Base-by-base conservation (phyloP, 2,797 vertebrate genomes). In the Smutsia gigantea region DNA sequence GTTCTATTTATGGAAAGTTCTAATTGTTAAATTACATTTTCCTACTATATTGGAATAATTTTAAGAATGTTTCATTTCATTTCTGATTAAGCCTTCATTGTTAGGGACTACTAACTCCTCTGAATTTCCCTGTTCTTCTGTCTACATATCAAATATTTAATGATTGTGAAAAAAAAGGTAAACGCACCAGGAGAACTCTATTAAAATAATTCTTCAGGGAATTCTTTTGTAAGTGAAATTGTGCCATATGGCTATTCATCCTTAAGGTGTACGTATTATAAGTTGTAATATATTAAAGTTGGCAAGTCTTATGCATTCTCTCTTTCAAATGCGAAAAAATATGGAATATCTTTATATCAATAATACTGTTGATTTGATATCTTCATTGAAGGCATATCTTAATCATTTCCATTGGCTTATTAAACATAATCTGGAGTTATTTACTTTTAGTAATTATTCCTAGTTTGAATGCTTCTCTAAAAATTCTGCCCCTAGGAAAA, bases 401-500 rank as follows among this genome's bases (percentile, higher is more conserved):
- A 46, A 53, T 11, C n/a, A 74, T 61, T 92, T 77, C 34, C 39
- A 49, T 74, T 95, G 42, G 1, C n/a, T 89, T 87, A 94, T 82
- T 90, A 59, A 79, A 64, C 27, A 66, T 94, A 74, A 79, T 86
- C 93, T 88, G 39, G 34, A 87, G 11, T 83, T 94, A 71, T 79
- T 95, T 94, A 66, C 46, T 92, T 82, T 53, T 0, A 34, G 39
- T 86, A 81, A 90, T 93, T 77, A 69, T 72, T 90, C 18, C 14
- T 88, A 69, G 85, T 95, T 87, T 77, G n/a, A 89, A 66, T 90
- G 72, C 34, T 93, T 91, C 68, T 87, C n/a, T 87, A 71, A 96
- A 82, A 87, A 72, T 37, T 88, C 84, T 95, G 49, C 57, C 59
- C 68, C 49, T 71, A 66, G 71, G 18, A 94, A 90, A 66, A 1